These are phyloP conservation scores for Tragulus kanchil DNA, from an alignment of 2,113 vertebrate genomes.

Conservation along the genomic window DNA sequence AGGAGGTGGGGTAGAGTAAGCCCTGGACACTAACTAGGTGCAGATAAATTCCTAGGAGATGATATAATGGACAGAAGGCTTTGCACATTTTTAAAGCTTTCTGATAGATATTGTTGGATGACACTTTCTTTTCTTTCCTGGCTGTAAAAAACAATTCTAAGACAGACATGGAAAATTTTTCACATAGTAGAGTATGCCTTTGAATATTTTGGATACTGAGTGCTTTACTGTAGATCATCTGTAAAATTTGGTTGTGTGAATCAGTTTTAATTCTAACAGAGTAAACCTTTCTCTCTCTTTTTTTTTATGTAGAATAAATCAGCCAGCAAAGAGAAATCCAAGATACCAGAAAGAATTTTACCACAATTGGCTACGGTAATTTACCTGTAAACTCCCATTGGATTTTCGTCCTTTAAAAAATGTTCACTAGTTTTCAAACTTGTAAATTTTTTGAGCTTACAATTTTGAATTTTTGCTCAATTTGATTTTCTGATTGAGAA, in stretches of 20 bases:
- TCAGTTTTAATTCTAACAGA: neutral
- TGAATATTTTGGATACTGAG: neutral
- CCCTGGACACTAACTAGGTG: too few relatives aligned
- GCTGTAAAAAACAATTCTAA: neutral
- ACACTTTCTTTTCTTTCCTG: neutral
- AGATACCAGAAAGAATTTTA: slow-evolving; percentile 67
- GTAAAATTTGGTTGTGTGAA: neutral
- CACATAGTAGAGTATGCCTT: neutral
- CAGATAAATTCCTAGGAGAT: slow-evolving; percentile 17
- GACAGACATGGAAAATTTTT: neutral
- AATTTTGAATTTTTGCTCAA: slow-evolving; percentile 7
- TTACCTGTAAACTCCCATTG: neutral
- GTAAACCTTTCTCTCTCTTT: neutral
- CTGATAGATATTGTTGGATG: neutral
- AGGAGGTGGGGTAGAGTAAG: neutral
- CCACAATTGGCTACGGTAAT: slow-evolving; percentile 84
- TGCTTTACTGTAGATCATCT: neutral
- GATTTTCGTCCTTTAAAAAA: neutral
- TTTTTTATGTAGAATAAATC: slow-evolving; percentile 59
- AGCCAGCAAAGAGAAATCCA: slow-evolving; percentile 74
- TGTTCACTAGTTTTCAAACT: slow-evolving; percentile 1
- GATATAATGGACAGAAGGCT: neutral
- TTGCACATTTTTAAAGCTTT: neutral
- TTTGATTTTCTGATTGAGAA: slow-evolving; percentile 26
- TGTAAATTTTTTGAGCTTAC: neutral